Evolutionary conservation across 2,888 invertebrate species (phyloP), one percentile per base, ranked within the genome.

Genomic region (Beris chalybata): DNA sequence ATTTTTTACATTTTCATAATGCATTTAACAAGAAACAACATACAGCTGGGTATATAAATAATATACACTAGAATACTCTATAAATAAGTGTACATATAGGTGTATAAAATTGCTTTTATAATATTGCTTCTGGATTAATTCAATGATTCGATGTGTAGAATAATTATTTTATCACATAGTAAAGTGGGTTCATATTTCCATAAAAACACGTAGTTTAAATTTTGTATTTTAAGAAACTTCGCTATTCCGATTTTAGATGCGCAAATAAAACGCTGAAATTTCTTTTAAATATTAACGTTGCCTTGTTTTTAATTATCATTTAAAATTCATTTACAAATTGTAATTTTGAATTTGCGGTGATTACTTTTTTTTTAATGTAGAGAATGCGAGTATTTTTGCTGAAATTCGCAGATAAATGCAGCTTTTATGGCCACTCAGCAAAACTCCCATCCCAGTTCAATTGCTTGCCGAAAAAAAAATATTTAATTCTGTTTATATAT

Each of bases 121-220:
- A 38, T 38, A 45, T 65, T 67, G 31, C 55, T 50, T 68, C 47
- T 56, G 56, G 53, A 47, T 65, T 29, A 56, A 61, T 59, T 48
- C 56, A 54, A 68, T 65, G 45, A 68, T 68, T 68, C 67, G 67
- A 68, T 68, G 67, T 68, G 22, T 22, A 22, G 22, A 3, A 22
- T 3, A 22, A 22, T 22, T 22, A 22, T 22, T 22, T 22, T 22
- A 22, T 22, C 22, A 22, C 22, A 22, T 22, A 22, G 22, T 22
- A 22, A 22, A 22, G 3, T 22, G 22, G 22, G 22, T 22, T 22
- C 22, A 22, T 22, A 22, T 22, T 22, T 22, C 22, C 22, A n/a
- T n/a, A n/a, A n/a, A n/a, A n/a, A n/a, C n/a, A n/a, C n/a, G 22
- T 22, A 1, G 22, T 3, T 22, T 2, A 22, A 2, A 22, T 22